phyloP scores from a whole-genome alignment of 2,888 invertebrate species.

The Drosophila meridionalis region DNA sequence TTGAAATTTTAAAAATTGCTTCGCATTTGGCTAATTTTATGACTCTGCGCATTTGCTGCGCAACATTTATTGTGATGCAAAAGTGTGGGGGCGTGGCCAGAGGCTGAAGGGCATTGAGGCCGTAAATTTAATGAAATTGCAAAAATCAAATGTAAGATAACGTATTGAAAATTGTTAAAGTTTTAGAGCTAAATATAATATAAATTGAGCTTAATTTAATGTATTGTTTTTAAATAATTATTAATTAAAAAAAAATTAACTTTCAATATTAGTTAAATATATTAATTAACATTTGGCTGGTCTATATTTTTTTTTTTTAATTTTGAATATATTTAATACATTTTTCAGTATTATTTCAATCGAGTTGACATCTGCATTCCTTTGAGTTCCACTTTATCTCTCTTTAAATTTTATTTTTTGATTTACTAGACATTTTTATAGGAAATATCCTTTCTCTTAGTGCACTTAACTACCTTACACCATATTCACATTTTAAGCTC shows the following conservation, averaged over 20 bases:
- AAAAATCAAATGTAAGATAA: neutral
- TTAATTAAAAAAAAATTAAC: neutral
- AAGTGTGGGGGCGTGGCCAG: constrained; percentile 12
- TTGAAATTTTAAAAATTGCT: constrained; percentile 59
- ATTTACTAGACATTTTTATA: neutral
- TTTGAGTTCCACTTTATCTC: neutral
- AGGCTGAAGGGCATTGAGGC: constrained; percentile 25
- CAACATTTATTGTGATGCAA: constrained; percentile 44
- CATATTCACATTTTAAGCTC: constrained; percentile 13
- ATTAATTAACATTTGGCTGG: too few relatives aligned
- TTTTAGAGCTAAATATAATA: neutral
- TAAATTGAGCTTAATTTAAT: neutral
- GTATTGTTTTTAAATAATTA: neutral
- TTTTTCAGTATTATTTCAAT: neutral
- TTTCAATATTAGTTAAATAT: neutral
- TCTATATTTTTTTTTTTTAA: too few relatives aligned
- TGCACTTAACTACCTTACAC: neutral
- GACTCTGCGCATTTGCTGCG: constrained; percentile 39
- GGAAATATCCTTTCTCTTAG: constrained; percentile 1
- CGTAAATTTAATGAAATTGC: constrained; percentile 14
- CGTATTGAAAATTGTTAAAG: neutral
- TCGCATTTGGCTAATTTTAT: constrained; percentile 46
- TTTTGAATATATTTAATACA: neutral
- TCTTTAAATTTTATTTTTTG: neutral
- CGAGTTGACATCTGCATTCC: neutral